Evolutionary conservation across 2,797 vertebrate genomes (phyloP).

Genomic region (Cyprinodon diabolis): DNA sequence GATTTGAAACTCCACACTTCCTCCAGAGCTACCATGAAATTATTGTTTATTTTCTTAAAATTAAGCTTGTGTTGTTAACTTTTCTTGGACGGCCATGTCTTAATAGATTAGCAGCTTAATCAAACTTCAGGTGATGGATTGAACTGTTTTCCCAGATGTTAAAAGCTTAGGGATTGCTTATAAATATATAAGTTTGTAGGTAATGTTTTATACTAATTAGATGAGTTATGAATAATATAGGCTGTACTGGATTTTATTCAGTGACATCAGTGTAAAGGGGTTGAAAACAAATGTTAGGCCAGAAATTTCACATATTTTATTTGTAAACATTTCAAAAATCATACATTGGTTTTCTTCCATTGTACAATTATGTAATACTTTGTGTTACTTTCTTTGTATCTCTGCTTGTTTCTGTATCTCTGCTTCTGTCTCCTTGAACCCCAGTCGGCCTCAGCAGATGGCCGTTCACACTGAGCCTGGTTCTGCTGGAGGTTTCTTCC

Average conservation of each 20-base stretch:
- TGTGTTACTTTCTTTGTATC: not conserved
- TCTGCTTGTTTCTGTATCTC: too few relatives aligned
- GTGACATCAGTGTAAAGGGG: not conserved
- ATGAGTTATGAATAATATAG: not conserved
- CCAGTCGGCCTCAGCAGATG: too few relatives aligned
- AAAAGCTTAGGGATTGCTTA: not conserved
- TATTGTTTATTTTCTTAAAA: too few relatives aligned
- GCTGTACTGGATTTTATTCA: not conserved
- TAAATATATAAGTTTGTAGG: not conserved
- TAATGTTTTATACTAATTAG: not conserved
- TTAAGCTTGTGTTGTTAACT: not conserved
- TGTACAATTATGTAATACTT: not conserved
- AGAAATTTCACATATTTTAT: not conserved
- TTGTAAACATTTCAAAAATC: not conserved
- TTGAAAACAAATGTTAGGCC: not conserved
- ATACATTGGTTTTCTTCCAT: not conserved
- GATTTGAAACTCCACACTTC: too few relatives aligned
- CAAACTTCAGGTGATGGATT: not conserved
- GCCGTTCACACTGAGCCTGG: too few relatives aligned
- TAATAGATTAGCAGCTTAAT: too few relatives aligned
- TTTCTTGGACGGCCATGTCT: not conserved
- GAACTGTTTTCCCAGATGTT: not conserved
- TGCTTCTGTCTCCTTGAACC: too few relatives aligned
- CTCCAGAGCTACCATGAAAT: too few relatives aligned
- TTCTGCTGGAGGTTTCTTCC: too few relatives aligned